Percentiles rank a stretch among this genome's conserved stretches.
Conservation (phyloP, 2,888 invertebrate genomes). For the Schizotus pectinicornis region DNA sequence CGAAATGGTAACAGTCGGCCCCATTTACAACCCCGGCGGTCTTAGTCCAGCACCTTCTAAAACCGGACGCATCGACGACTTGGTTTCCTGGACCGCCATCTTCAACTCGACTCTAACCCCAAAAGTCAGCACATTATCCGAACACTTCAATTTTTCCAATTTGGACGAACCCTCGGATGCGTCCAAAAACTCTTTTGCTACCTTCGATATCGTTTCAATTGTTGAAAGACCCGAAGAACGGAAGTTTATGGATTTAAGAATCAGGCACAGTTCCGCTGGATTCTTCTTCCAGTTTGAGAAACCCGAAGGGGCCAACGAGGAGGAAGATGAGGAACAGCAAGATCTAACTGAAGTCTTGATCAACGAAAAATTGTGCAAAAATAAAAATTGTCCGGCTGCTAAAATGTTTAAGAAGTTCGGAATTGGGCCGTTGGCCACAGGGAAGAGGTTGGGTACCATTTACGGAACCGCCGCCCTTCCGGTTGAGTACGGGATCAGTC, state of each 20-base stretch:
- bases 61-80: not conserved
- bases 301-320: not conserved
- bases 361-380: constrained; percentile 45
- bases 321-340: constrained; percentile 3
- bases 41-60: not conserved
- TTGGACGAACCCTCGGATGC: not conserved
- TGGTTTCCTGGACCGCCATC: constrained; percentile 34
- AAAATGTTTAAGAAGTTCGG: constrained; percentile 55
- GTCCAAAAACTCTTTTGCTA: constrained; percentile 11
- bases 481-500: constrained; percentile 48
- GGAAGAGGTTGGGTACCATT: constrained; percentile 50
- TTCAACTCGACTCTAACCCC: constrained; percentile 25
- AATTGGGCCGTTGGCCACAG: constrained; percentile 54
- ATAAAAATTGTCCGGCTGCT: constrained; percentile 54
- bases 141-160: constrained; percentile 2
- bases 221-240: constrained; percentile 44
- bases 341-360: constrained; percentile 47
- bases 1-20: constrained; percentile 5
- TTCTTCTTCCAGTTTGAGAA: constrained; percentile 13
- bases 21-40: constrained; percentile 29
- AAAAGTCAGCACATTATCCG: constrained; percentile 10
- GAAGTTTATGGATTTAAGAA: constrained; percentile 39
- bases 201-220: constrained; percentile 45
- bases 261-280: constrained; percentile 5
- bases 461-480: constrained; percentile 41